Base-by-base conservation (phyloP, 2,888 invertebrate genomes). In the Argynnis bischoffii region DNA sequence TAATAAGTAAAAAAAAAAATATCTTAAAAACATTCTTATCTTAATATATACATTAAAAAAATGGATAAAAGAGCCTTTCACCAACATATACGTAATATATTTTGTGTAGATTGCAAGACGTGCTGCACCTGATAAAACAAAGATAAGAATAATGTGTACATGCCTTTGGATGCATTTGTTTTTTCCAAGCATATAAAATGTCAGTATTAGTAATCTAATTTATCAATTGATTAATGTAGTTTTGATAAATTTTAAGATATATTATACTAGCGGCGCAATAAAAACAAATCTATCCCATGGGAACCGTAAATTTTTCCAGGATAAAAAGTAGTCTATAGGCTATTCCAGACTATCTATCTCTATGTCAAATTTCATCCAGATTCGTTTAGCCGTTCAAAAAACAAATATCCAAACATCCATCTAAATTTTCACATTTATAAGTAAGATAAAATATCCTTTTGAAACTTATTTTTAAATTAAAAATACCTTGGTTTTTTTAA, bases 181-280 rank as follows among this genome's bases (percentile, higher is more conserved):
- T 53, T 53, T 21, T 18, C 16, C 2, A 2, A 41, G 35, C 11
- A 41, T 41, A 8, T 41, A 41, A 41, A 41, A 41, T 41, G 35
- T 41, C 35, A 41, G 35, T 11, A 41, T 41, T 15, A 50, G 31
- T 15, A 61, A 16, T 61, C 8, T 18, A 3, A 35, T 61, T 61
- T 18, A 61, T 14, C 15, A 51, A 51, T 35, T 61, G 53, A 41
- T 61, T 61, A 35, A 61, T 61, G 61, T 51, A 53, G 15, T 61
- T 61, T 53, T 41, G 60, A 53, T 61, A 53, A 61, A 41, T 53
- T 41, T 50, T 51, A 61, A 61, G 53, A 51, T 61, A 51, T 16
- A 51, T 2, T 2, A 41, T 41, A 11, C 18, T 18, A 18, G 1
- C 2, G 18, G 1, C 18, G 18, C 18, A 18, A 18, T 2, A 18